phyloP scores from a whole-genome alignment of 2,797 vertebrate species.

The Lacerta agilis region DNA sequence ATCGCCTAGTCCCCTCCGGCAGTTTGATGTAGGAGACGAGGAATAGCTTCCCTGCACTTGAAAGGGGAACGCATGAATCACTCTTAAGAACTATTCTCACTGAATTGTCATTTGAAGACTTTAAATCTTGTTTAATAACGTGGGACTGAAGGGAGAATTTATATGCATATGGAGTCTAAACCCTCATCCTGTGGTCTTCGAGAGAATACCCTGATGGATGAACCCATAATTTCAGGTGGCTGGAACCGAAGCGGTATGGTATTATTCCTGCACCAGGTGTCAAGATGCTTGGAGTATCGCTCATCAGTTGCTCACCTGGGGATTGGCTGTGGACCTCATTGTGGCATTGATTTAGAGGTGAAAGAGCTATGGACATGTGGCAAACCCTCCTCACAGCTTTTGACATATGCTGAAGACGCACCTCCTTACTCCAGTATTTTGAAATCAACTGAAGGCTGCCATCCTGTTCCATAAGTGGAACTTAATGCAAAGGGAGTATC shows the following conservation, averaged over 20 bases:
- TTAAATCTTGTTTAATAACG: slow-evolving; percentile 3
- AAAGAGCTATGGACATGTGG: too few species aligned
- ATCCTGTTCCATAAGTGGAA: too few species aligned
- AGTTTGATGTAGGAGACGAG: slow-evolving; percentile 17
- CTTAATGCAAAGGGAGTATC: too few species aligned
- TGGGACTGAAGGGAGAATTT: neutral
- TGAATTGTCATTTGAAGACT: slow-evolving; percentile 15
- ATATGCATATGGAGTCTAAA: neutral
- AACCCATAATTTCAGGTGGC: neutral
- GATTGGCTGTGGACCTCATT: neutral
- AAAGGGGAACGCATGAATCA: slow-evolving; percentile 19
- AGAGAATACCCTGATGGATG: neutral
- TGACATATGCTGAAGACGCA: too few species aligned
- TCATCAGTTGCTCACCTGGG: neutral
- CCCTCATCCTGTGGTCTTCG: neutral
- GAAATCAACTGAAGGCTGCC: too few species aligned
- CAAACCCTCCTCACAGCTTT: too few species aligned
- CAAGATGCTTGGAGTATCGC: too few species aligned
- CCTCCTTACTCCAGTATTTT: too few species aligned
- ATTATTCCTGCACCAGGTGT: neutral
- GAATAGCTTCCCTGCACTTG: slow-evolving; percentile 7
- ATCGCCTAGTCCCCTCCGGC: slow-evolving; percentile 11
- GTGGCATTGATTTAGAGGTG: neutral
- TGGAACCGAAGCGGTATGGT: neutral
- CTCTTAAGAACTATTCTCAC: neutral